Base-by-base conservation (phyloP, 2,113 vertebrate species). In the Pithys albifrons region DNA sequence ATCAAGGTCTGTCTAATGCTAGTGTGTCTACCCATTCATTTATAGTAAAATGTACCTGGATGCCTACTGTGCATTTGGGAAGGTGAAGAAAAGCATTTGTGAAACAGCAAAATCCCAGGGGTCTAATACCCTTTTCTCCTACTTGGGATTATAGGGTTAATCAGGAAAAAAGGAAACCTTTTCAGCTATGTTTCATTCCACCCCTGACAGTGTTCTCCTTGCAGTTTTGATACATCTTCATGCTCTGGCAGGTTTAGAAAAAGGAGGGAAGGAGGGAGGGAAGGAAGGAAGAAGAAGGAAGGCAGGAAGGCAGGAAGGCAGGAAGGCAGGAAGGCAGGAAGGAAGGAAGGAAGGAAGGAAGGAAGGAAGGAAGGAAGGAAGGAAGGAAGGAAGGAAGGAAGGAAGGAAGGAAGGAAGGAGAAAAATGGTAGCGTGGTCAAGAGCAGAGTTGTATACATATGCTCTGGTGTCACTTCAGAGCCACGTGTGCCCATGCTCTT, bases 381-480 rank as follows among this genome's bases (percentile, higher is more conserved):
- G 74, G n/a, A 14, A 58, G 33, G 45, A 39, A 31, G 52, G 5
- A 52, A 10, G 5, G 12, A 12, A 12, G 74, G n/a, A 14, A 58
- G 33, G 45, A 41, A 41, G 39, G 39, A 41, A 41, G 39, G 39
- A 41, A 41, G 39, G 39, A 37, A 83, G 19, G 25, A 83, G 70
- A 48, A 73, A 81, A 84, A 48, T 31, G 10, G 12, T 18, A 48
- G 11, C 0, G 0, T 41, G 28, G 19, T 58, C 52, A 85, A 81
- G 55, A 75, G 37, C 11, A 85, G 18, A 1, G 2, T 33, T 37
- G 8, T 0, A 2, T 76, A 6, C 0, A 0, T 14, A 33, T 0
- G 1, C 9, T 41, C 7, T 3, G 1, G 23, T 61, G 45, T 80
- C 45, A 29, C 10, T 76, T 74, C 65, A 87, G 71, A 64, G n/a